phyloP scores from a whole-genome alignment of 2,113 vertebrate species.

The Salminus brasiliensis region DNA sequence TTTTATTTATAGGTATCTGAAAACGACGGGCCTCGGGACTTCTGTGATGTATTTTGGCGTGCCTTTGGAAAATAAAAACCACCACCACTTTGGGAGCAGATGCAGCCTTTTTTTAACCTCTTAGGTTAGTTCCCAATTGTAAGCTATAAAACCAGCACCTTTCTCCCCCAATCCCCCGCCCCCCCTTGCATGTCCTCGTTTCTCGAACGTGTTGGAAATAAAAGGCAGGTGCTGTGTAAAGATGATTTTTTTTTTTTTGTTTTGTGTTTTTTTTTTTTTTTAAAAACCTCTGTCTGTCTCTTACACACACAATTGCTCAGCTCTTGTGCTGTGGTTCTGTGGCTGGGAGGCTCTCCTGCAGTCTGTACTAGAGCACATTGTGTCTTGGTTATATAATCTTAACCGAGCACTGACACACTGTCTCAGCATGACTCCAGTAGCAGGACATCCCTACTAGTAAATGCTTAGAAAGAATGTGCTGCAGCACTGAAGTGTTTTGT shows the following conservation, averaged over 20 bases:
- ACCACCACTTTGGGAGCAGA: constrained; percentile 57
- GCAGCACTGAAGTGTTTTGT: too few relatives aligned
- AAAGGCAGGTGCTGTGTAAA: constrained; percentile 58
- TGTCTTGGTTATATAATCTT: not conserved
- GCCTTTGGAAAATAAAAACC: constrained; percentile 64
- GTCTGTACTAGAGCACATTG: not conserved
- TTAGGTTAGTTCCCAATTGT: constrained; percentile 63
- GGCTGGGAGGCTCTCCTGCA: not conserved
- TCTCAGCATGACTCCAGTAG: constrained; percentile 14
- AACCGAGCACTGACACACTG: not conserved
- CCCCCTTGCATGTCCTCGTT: constrained; percentile 53
- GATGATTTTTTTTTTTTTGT: constrained; percentile 26
- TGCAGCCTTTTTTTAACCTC: constrained; percentile 66
- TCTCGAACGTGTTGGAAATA: constrained; percentile 41
- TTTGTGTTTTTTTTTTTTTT: too few relatives aligned
- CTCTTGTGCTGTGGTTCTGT: not conserved
- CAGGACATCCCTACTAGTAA: not conserved
- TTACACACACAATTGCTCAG: not conserved
- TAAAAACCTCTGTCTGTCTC: not conserved
- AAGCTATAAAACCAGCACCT: constrained; percentile 56
- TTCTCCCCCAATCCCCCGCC: too few relatives aligned
- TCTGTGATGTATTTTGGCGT: constrained; percentile 69
- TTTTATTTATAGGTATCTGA: constrained; percentile 78
- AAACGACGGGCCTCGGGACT: constrained; percentile 61
- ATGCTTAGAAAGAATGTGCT: not conserved